Conservation (phyloP, 2,888 invertebrate species). For the Bimastos eiseni region DNA sequence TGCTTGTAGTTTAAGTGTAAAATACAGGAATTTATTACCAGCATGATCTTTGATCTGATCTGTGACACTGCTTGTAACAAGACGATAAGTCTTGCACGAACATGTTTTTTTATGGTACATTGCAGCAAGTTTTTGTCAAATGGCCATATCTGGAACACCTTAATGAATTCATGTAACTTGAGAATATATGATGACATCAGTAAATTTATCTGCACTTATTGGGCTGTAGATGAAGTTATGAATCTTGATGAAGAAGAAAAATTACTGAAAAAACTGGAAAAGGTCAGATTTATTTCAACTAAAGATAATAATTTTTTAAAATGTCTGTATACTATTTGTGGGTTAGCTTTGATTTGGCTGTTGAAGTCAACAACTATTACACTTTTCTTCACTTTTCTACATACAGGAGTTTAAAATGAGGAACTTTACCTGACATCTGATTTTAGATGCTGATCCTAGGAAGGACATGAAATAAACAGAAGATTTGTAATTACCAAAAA, state of each 20-base stretch:
- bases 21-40: no score
- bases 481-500: neutral
- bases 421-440: neutral
- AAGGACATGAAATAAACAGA: neutral
- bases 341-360: neutral
- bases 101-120: neutral
- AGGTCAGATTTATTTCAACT: neutral
- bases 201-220: neutral
- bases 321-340: neutral
- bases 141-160: neutral
- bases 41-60: neutral
- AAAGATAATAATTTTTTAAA: neutral
- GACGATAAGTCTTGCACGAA: neutral
- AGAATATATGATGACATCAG: neutral
- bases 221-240: neutral
- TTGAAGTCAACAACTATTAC: neutral
- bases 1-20: no score
- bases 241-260: constrained; percentile 14
- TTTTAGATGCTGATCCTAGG: neutral
- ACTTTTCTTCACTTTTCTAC: neutral
- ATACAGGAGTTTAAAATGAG: neutral
- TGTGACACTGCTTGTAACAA: neutral
- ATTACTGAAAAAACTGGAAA: constrained; percentile 19
- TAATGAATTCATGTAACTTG: neutral
- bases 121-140: neutral